A percentile compares a stretch with the other conserved stretches of the same genome.
phyloP scores from a whole-genome alignment of 2,113 vertebrate genomes.

The Mastomys natalensis region DNA sequence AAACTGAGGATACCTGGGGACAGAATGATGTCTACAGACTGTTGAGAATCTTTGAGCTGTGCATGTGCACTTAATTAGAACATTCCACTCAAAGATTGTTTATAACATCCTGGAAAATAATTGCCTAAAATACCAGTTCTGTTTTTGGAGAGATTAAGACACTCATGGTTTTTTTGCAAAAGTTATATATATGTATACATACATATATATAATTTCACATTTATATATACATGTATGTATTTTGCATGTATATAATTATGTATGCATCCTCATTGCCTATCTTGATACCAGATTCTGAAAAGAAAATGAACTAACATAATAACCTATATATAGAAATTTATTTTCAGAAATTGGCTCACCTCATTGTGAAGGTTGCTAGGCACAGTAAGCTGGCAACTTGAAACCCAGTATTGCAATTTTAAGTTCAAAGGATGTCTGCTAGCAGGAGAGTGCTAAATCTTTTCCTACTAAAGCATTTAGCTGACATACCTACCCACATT shows the following conservation, averaged over 20 bases:
- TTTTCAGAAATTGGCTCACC: not conserved
- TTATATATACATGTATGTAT: too few relatives aligned
- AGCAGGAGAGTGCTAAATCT: not conserved
- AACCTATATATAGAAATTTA: not conserved
- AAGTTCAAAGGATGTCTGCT: not conserved
- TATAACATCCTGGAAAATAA: not conserved
- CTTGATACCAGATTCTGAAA: not conserved
- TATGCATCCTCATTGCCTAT: not conserved
- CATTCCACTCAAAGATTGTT: not conserved
- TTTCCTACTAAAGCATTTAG: constrained; percentile 21
- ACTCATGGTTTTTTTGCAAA: not conserved
- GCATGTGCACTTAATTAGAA: not conserved
- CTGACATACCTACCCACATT: not conserved
- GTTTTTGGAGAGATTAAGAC: not conserved
- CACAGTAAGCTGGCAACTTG: not conserved
- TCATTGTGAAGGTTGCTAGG: not conserved
- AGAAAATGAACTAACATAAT: not conserved
- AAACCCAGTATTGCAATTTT: not conserved
- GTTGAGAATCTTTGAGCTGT: not conserved
- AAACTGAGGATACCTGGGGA: not conserved
- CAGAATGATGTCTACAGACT: not conserved
- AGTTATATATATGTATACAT: not conserved
- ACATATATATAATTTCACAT: too few relatives aligned
- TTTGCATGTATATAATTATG: not conserved
- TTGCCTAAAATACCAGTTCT: not conserved